Base-by-base conservation (phyloP, 2,797 vertebrate species). In the Psittacula derbiana region DNA sequence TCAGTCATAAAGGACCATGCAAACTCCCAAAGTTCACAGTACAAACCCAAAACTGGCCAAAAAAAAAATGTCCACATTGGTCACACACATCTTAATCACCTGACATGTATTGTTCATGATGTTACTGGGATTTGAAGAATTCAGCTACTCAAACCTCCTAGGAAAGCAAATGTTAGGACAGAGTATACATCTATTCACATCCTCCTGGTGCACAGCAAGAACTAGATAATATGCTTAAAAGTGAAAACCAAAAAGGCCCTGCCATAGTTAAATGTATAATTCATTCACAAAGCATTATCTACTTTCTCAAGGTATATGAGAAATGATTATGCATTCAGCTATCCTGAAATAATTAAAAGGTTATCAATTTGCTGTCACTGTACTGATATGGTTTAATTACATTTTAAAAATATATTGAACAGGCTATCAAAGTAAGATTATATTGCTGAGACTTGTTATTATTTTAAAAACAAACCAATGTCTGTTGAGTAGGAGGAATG, bases 281-380 rank as follows among this genome's bases (percentile, higher is more conserved):
- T 89, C 38, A 58, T 93, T 88, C 70, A 82, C 67, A 86, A 93
- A 94, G 52, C 78, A 75, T 25, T 80, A 66, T 52, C 46, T 33
- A 24, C 47, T 92, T 87, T 92, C 79, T 93, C 64, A 73, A 88
- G 53, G 79, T 92, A 55, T 88, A 95, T 93, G 93, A 96, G 96
- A 97, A 97, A 97, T 92, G 82, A 97, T 95, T 97, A 96, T 93
- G 94, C 90, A 88, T 94, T 97, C 97, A 97, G 92, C 95, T 97
- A 94, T 88, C 96, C 90, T 92, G 91, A 97, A 98, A 98, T 98
- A 98, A 98, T 98, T 97, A 98, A 98, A 98, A 97, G 96, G 83
- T 96, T 96, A 98, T 98, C 97, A 97, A 92, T 98, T 98, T 97
- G 58, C 97, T 98, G 98, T 98, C 98, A 96, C 73, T 52, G 92